Percentiles rank a stretch among this genome's conserved stretches.
phyloP scores from a whole-genome alignment of 2,888 invertebrate species.

The Callinectes sapidus region DNA sequence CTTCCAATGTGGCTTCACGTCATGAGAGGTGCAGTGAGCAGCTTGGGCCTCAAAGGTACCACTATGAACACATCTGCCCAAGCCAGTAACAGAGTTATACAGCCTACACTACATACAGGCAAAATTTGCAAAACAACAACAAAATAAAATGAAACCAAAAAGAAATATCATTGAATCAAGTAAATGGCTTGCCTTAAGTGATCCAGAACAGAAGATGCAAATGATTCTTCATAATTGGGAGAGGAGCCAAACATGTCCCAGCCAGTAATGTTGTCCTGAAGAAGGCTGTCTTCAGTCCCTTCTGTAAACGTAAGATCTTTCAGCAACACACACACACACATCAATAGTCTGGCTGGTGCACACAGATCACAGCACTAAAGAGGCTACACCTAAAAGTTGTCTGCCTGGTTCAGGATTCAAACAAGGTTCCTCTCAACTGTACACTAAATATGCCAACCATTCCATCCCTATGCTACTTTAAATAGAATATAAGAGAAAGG shows the following conservation, averaged over 20 bases:
- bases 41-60: slow-evolving; percentile 14
- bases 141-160: neutral
- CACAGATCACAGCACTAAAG: too few relatives aligned
- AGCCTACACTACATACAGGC: slow-evolving; percentile 11
- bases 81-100: slow-evolving; percentile 8
- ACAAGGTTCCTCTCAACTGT: too few relatives aligned
- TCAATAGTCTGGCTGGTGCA: too few relatives aligned
- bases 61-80: slow-evolving; percentile 15
- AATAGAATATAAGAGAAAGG: too few relatives aligned
- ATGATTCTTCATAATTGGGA: slow-evolving; percentile 60
- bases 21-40: slow-evolving; percentile 21
- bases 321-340: neutral
- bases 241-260: slow-evolving; percentile 53
- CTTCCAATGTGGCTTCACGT: slow-evolving; percentile 16
- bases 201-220: slow-evolving; percentile 61
- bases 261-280: slow-evolving; percentile 60
- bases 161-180: neutral
- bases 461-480: too few relatives aligned
- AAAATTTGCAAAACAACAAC: neutral
- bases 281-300: slow-evolving; percentile 53
- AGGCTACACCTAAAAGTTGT: too few relatives aligned
- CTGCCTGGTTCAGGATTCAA: too few relatives aligned
- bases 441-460: too few relatives aligned
- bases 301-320: slow-evolving; percentile 25
- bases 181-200: slow-evolving; percentile 52